These are phyloP conservation scores for Colletes gigas DNA, from an alignment of 1,140 invertebrate genomes.

Conservation along the genomic window DNA sequence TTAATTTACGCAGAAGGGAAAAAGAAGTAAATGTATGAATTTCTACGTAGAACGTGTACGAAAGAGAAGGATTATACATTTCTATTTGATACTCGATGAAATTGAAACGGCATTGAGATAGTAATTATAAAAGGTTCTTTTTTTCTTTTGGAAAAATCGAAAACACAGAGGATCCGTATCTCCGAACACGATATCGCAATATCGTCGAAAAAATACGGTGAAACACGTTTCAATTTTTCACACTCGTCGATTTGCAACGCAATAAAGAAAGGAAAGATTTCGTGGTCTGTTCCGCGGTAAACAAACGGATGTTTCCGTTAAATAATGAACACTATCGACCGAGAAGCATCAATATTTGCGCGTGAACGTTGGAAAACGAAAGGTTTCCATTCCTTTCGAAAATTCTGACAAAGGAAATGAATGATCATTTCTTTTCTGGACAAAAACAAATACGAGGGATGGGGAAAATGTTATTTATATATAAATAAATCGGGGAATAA, in stretches of 20 bases:
- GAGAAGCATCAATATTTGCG: slow-evolving; percentile 10
- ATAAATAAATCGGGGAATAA: too few species aligned
- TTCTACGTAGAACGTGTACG: too few species aligned
- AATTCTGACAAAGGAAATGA: too few species aligned
- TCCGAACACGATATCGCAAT: background rate
- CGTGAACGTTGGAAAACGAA: background rate
- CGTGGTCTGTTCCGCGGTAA: background rate
- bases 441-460: too few species aligned
- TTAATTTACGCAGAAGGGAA: too few species aligned
- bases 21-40: too few species aligned
- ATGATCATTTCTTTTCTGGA: too few species aligned
- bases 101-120: background rate
- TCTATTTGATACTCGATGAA: too few species aligned
- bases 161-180: background rate
- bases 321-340: slow-evolving; percentile 4
- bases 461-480: too few species aligned
- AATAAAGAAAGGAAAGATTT: too few species aligned
- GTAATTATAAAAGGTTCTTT: background rate
- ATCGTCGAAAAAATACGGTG: background rate
- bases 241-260: background rate
- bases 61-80: too few species aligned
- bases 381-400: slow-evolving; percentile 3
- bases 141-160: background rate
- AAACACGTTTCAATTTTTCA: background rate
- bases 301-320: background rate